A percentile compares a stretch with the other conserved stretches of the same genome.
phyloP scores from a whole-genome alignment of 2,888 invertebrate genomes.

The Oscheius sp. region DNA sequence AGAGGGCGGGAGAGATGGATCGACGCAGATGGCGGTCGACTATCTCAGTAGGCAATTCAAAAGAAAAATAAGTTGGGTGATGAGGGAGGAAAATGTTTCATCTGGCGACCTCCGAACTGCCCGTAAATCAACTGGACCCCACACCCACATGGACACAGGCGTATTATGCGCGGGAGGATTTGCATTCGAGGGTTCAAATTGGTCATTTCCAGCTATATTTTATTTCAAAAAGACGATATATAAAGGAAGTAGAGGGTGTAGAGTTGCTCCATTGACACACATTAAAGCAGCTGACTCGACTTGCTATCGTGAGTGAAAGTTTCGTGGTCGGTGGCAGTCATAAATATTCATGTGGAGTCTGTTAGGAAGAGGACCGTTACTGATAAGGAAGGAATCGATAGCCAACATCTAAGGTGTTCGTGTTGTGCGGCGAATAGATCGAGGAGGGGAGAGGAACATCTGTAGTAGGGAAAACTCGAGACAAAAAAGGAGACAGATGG shows the following conservation, averaged over 20 bases:
- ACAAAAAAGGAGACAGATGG: conserved; percentile 29
- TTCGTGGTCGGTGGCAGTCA: conserved; percentile 26
- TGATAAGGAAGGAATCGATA: conserved; percentile 25
- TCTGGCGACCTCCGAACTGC: conserved; percentile 18
- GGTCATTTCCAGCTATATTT: too few species aligned
- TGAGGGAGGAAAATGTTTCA: conserved; percentile 18
- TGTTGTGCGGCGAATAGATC: background rate
- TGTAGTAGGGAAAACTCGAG: background rate
- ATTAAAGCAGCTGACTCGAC: background rate
- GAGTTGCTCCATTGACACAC: too few species aligned
- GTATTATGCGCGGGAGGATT: background rate
- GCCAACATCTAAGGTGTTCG: background rate
- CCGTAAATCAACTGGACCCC: conserved; percentile 20
- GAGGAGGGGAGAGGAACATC: background rate
- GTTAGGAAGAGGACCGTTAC: conserved; percentile 17
- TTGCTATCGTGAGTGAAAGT: conserved; percentile 4
- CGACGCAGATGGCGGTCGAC: conserved; percentile 30
- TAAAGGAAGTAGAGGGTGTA: too few species aligned
- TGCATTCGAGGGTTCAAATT: background rate
- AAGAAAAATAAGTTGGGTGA: conserved; percentile 9
- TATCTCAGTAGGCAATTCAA: conserved; percentile 12
- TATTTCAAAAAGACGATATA: too few species aligned
- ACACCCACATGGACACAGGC: background rate
- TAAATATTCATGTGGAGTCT: conserved; percentile 28
- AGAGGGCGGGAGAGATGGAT: conserved; percentile 31